A percentile compares a stretch with the other conserved stretches of the same genome.
phyloP scores from a whole-genome alignment of 2,797 vertebrate genomes.

The Chrysocyon brachyurus region DNA sequence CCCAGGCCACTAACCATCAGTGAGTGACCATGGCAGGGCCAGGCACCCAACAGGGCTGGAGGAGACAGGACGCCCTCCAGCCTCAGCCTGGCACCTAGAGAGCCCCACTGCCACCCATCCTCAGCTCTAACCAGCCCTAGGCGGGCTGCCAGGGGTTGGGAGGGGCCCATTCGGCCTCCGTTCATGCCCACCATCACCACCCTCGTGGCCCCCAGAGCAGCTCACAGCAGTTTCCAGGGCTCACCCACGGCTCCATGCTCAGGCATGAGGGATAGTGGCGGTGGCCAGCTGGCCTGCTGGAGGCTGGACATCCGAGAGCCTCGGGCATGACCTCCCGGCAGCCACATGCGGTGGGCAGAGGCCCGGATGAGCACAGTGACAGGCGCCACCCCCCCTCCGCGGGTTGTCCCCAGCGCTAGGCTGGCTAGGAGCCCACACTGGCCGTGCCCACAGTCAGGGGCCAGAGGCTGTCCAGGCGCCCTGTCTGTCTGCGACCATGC shows the following conservation, averaged over 20 bases:
- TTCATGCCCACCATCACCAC: background rate
- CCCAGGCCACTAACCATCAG: background rate
- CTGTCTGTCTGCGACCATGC: rapidly evolving
- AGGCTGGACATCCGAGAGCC: background rate
- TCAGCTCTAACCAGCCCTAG: background rate
- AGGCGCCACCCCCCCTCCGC: no score
- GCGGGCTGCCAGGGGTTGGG: rapidly evolving
- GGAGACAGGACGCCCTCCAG: background rate
- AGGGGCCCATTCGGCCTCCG: background rate
- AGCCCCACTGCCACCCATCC: rapidly evolving
- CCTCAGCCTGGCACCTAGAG: background rate
- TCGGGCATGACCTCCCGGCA: background rate
- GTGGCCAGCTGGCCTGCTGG: no score
- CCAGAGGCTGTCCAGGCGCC: background rate
- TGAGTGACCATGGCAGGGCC: background rate
- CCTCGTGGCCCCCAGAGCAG: rapidly evolving
- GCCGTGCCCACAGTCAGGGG: background rate
- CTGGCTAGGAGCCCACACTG: background rate
- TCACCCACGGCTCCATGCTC: rapidly evolving
- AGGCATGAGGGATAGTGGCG: background rate
- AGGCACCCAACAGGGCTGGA: background rate
- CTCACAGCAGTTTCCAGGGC: background rate
- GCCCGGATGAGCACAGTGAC: background rate
- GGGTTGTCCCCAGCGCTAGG: background rate
- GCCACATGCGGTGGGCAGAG: background rate